A percentile compares a stretch with the other conserved stretches of the same genome.
These are phyloP conservation scores for Labia minor DNA, from an alignment of 2,888 invertebrate genomes.

Conservation along the genomic window DNA sequence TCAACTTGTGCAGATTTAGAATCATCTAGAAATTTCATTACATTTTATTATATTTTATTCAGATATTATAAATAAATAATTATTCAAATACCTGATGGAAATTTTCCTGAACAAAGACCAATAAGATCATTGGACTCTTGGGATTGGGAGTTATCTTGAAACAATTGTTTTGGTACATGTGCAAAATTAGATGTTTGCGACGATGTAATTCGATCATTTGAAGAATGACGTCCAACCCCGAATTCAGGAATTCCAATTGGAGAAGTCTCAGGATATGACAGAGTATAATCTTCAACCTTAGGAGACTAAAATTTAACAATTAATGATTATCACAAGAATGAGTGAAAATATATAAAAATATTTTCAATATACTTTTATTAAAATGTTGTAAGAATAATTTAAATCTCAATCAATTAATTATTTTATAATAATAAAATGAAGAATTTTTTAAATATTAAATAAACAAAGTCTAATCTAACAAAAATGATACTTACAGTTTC, in stretches of 20 bases:
- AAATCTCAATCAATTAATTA: no score
- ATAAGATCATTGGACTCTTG: constrained; percentile 19
- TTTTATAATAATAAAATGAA: no score
- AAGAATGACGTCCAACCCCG: neutral
- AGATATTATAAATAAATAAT: neutral
- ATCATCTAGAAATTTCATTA: neutral
- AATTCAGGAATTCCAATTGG: neutral
- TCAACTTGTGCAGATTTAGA: constrained; percentile 23
- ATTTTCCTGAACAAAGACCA: constrained; percentile 39
- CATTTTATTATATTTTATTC: neutral
- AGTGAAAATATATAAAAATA: neutral
- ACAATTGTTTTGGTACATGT: neutral
- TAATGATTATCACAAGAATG: no score
- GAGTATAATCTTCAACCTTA: neutral
- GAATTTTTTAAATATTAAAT: no score
- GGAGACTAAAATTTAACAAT: neutral
- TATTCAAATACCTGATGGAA: constrained; percentile 25
- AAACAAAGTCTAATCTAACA: no score
- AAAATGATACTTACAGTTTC: neutral
- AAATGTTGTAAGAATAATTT: no score
- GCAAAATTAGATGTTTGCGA: neutral
- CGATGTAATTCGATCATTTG: neutral
- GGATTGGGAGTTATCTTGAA: neutral
- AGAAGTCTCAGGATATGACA: neutral
- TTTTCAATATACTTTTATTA: no score